Conservation (phyloP, 2,113 vertebrate species). For the Pachyramphus minor region DNA sequence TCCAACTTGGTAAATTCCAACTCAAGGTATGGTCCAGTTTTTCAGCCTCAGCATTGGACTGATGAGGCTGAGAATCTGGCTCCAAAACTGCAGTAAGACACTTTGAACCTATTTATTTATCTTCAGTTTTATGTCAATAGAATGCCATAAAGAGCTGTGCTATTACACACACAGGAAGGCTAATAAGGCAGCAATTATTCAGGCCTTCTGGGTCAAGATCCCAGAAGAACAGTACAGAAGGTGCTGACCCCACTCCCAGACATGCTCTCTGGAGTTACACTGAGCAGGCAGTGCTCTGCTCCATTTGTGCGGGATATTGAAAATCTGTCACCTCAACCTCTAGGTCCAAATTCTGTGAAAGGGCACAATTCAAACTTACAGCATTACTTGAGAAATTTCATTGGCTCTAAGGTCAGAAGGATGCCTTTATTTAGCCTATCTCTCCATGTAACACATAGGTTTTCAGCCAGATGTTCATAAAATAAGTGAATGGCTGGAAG, state of each 20-base stretch:
- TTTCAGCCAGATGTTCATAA: not conserved
- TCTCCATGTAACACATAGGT: not conserved
- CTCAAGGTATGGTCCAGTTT: not conserved
- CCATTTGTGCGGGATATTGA: rapidly evolving
- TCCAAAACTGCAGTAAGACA: slow-evolving; percentile 6
- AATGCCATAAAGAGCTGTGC: not conserved
- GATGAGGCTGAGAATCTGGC: not conserved
- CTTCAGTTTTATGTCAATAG: not conserved
- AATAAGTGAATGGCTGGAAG: not conserved
- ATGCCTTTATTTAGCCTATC: not conserved
- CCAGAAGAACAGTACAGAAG: not conserved
- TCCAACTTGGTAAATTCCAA: not conserved
- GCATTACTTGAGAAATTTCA: not conserved
- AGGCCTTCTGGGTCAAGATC: not conserved
- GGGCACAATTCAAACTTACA: not conserved
- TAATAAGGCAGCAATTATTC: slow-evolving; percentile 40
- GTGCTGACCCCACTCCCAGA: not conserved
- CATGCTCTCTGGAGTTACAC: not conserved
- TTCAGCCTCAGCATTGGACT: not conserved
- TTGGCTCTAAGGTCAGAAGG: not conserved
- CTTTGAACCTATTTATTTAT: not conserved
- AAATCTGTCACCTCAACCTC: not conserved
- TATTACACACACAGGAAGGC: not conserved
- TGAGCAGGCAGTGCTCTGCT: not conserved
- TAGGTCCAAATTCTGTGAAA: not conserved